These are phyloP conservation scores for Calameuta idolon DNA, from an alignment of 2,888 invertebrate genomes.

Conservation along the genomic window DNA sequence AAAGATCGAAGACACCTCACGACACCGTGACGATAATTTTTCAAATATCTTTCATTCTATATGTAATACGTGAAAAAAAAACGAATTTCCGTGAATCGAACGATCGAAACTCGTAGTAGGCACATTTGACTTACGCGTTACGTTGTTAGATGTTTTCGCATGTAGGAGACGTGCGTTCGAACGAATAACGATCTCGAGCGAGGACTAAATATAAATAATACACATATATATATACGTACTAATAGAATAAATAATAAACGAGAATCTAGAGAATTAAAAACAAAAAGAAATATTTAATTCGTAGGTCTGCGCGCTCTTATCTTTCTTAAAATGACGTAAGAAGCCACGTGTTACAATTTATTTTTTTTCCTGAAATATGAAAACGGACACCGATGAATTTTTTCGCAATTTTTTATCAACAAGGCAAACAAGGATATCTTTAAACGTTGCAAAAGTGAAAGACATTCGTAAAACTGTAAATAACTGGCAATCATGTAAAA, in stretches of 20 bases:
- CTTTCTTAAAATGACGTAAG: too few species aligned
- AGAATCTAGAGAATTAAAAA: neutral
- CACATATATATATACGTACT: neutral
- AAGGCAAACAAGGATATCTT: neutral
- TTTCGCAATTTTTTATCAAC: neutral
- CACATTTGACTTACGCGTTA: neutral
- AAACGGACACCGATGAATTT: neutral
- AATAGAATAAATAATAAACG: neutral
- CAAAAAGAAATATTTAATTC: neutral
- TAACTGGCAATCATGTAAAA: constrained; percentile 14
- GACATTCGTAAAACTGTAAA: constrained; percentile 8
- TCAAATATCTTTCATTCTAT: neutral
- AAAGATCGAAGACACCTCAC: neutral
- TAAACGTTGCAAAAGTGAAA: neutral
- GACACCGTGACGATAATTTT: neutral
- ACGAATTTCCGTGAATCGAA: neutral
- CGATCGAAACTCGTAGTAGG: neutral
- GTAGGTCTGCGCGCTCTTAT: neutral
- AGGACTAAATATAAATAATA: neutral
- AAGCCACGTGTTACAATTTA: too few species aligned
- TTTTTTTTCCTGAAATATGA: too few species aligned
- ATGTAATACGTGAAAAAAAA: neutral
- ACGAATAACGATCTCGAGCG: neutral
- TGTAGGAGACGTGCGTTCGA: neutral
- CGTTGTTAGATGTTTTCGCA: neutral